A percentile compares a stretch with the other conserved stretches of the same genome.
These are phyloP conservation scores for Zaprionus gabonicus DNA, from an alignment of 1,140 invertebrate species.

Conservation along the genomic window DNA sequence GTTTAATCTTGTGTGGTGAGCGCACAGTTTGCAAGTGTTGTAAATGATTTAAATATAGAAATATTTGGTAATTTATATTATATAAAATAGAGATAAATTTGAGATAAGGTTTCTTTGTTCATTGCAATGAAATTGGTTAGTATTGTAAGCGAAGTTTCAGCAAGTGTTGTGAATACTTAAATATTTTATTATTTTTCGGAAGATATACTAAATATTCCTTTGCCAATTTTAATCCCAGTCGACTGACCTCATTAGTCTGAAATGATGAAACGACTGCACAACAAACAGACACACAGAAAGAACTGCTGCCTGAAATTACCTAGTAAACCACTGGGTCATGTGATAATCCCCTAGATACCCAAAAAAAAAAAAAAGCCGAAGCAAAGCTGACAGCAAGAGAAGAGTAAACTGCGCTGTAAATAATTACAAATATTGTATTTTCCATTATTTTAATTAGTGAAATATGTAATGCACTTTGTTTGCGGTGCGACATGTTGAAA, in stretches of 20 bases:
- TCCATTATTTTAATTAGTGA: conserved; percentile 82
- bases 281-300: not conserved
- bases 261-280: conserved; percentile 40
- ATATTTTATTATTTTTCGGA: not conserved
- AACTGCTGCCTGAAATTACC: conserved; percentile 30
- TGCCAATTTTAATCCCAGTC: conserved; percentile 1
- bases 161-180: not conserved
- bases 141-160: not conserved
- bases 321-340: conserved; percentile 48
- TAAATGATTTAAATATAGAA: not conserved
- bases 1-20: not conserved
- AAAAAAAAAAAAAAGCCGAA: conserved; percentile 1
- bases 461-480: conserved; percentile 73
- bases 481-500: conserved; percentile 34
- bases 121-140: not conserved
- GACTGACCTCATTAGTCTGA: conserved; percentile 35
- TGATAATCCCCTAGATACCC: conserved; percentile 27
- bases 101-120: too few relatives aligned
- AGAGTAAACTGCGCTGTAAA: conserved; percentile 55
- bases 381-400: not conserved
- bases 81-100: too few relatives aligned
- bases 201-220: not conserved
- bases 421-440: conserved; percentile 67
- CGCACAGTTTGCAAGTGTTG: not conserved
- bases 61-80: too few relatives aligned